Base-by-base conservation (phyloP, 1,140 invertebrate genomes). In the Lucilia sericata region DNA sequence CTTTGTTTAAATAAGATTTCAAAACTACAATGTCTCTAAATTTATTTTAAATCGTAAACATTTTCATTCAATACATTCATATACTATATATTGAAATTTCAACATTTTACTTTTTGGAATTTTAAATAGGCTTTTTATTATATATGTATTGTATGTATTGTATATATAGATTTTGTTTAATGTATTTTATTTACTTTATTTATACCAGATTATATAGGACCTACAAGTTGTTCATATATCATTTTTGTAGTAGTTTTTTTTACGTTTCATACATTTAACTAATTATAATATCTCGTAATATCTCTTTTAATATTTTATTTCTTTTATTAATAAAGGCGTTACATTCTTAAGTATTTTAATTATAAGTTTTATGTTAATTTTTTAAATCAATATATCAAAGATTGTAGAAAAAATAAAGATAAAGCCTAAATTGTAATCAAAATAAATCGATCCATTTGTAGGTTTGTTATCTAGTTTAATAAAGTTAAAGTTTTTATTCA, bases 61-160 rank as follows among this genome's bases (percentile, higher is more conserved):
- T 42, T 42, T 42, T 82, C 47, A 65, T 78, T 65, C 51, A 82
- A 70, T 82, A 82, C 25, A 65, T 49, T n/a, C 12, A n/a, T 78
- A 36, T 42, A 36, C 34, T 42, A 42, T 78, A 78, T 42, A 42
- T 42, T 17, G 42, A 36, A 49, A 42, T 42, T 42, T 78, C n/a
- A 49, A 49, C 42, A 78, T 42, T 36, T 36, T 78, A 9, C 13
- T 78, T 34, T 34, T 78, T 78, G 13, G 34, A n/a, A 2, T 78
- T 78, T 78, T 78, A 25, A 30, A 60, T 60, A 60, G 42, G 42
- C 17, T 55, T 55, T 55, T 55, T 55, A 49, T 49, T 49, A 49
- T 30, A 49, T 49, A 9, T 49, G 1, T 49, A 49, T 49, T 49
- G 9, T 49, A 2, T 49, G 9, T 12, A 49, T 55, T 51, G 14